Percentiles rank a stretch among this genome's conserved stretches.
These are phyloP conservation scores for Crenichthys baileyi DNA, from an alignment of 2,797 vertebrate species.

Conservation along the genomic window DNA sequence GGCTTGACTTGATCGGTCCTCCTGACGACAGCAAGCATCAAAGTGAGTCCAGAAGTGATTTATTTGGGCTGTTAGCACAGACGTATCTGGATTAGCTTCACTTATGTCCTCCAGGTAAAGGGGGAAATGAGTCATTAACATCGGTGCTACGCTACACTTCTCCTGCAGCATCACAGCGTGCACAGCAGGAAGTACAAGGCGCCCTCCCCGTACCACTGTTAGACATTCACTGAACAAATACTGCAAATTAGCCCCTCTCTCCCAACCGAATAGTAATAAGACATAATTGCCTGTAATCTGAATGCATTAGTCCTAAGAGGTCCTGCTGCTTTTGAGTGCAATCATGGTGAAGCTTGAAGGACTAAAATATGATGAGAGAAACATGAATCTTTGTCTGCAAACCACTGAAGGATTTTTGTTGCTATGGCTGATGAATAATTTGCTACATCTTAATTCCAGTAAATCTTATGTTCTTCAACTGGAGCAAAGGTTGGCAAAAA, in stretches of 20 bases:
- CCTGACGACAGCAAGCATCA: conserved; percentile 53
- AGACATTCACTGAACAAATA: conserved; percentile 66
- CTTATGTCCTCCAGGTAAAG: conserved; percentile 61
- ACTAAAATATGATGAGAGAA: conserved; percentile 40
- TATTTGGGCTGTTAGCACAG: conserved; percentile 67
- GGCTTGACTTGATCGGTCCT: conserved; percentile 47
- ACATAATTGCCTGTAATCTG: conserved; percentile 73
- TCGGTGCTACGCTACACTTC: conserved; percentile 62
- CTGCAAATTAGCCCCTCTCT: conserved; percentile 63
- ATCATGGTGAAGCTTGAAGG: conserved; percentile 43
- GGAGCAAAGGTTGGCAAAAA: conserved; percentile 4
- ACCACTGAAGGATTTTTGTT: neutral
- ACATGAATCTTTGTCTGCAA: conserved; percentile 7
- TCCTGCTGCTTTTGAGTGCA: conserved; percentile 69
- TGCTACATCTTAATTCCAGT: conserved; percentile 2
- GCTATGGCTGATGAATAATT: conserved; percentile 21
- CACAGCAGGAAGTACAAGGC: conserved; percentile 62
- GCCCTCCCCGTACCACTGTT: conserved; percentile 54
- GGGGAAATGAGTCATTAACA: conserved; percentile 69
- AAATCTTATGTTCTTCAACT: neutral
- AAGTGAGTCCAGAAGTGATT: conserved; percentile 55
- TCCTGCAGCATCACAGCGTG: conserved; percentile 56
- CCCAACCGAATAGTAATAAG: conserved; percentile 69
- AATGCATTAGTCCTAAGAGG: conserved; percentile 71
- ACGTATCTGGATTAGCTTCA: conserved; percentile 70